Evolutionary conservation across 2,113 vertebrate species (phyloP), one percentile per base, ranked within the genome.

Genomic region (Cryptotis parvus): DNA sequence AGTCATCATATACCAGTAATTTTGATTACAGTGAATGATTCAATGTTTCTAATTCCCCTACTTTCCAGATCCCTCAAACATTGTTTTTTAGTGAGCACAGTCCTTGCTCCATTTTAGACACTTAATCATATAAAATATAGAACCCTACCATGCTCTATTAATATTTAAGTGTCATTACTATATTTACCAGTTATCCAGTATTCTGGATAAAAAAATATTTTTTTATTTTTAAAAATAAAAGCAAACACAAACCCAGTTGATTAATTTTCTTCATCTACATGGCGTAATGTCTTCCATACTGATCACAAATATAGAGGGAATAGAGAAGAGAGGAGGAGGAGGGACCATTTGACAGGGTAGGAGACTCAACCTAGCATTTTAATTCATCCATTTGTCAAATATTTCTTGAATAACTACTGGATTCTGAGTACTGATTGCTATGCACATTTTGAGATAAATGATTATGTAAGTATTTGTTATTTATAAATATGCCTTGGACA

Each of bases 61-160:
- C 11, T 29, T 1, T 0, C 1, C 6, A 4, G 18, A 26, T 5
- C 39, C 39, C 0, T 0, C 20, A 26, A 49, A 49, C 5, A 10
- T 14, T 65, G 20, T 39, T 20, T 39, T 20, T 55, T 20, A n/a
- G 4, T 72, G 1, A 16, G 43, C 26, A 18, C 61, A 24, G 0
- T n/a, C 43, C 31, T 74, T 70, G 41, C 1, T 58, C 29, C 37
- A 4, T 72, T 5, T 55, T 41, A 80, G 33, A 4, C 69, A 26
- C 18, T 69, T 5, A 41, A 31, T 24, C 78, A 10, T 16, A 75
- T 80, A 22, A 6, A 55, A 49, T 20, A 33, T 37, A 79, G 39
- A 81, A 89, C 9, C 39, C 14, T 45, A 9, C 35, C 24, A n/a
- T 69, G 22, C 22, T 72, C 82, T 16, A 83, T 81, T 41, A 87